These are phyloP conservation scores for Drosophila bipectinata DNA, from an alignment of 1,140 invertebrate species.

Conservation along the genomic window DNA sequence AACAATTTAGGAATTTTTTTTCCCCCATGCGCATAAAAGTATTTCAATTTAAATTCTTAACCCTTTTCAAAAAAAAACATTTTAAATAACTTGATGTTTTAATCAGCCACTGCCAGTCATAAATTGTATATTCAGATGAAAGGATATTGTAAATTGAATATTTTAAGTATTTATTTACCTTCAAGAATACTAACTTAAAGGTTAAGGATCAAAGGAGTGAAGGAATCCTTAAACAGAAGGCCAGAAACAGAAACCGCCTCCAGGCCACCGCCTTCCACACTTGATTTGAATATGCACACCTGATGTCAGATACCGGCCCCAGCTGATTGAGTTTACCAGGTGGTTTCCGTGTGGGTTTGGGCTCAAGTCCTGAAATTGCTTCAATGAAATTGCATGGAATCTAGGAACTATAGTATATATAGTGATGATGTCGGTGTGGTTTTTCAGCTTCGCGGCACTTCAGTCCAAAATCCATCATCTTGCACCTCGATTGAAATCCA, in stretches of 20 bases:
- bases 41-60: too few species aligned
- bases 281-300: slow-evolving; percentile 37
- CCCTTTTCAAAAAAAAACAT: neutral
- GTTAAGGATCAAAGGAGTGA: slow-evolving; percentile 25
- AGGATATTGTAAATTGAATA: slow-evolving; percentile 15
- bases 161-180: slow-evolving; percentile 6
- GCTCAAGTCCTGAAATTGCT: slow-evolving; percentile 11
- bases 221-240: slow-evolving; percentile 6
- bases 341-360: neutral
- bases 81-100: slow-evolving; percentile 3
- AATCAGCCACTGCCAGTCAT: neutral
- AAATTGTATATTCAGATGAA: slow-evolving; percentile 24
- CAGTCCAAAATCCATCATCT: slow-evolving; percentile 31
- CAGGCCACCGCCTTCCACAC: slow-evolving; percentile 13
- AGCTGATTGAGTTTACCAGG: slow-evolving; percentile 42
- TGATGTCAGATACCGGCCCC: slow-evolving; percentile 29
- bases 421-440: slow-evolving; percentile 32
- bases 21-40: too few species aligned
- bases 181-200: slow-evolving; percentile 17
- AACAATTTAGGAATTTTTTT: too few species aligned
- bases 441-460: slow-evolving; percentile 34
- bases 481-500: slow-evolving; percentile 3
- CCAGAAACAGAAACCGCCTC: neutral
- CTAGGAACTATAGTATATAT: neutral
- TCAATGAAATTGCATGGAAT: slow-evolving; percentile 26